Conservation (phyloP, 2,888 invertebrate species). For the Abrostola tripartita region DNA sequence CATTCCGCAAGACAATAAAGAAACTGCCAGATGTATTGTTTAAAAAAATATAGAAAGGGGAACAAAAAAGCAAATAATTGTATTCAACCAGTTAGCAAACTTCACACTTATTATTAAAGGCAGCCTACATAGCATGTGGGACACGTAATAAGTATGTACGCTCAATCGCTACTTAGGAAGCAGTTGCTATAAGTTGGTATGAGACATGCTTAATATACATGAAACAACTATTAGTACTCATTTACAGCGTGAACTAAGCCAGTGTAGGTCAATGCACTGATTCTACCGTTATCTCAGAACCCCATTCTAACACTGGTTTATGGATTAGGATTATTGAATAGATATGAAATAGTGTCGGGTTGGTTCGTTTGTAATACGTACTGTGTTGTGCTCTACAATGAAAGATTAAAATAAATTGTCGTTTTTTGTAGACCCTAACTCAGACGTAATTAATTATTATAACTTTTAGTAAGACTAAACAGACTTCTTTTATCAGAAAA, state of each 20-base stretch:
- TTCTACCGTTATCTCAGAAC: slow-evolving; percentile 74
- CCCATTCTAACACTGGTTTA: slow-evolving; percentile 60
- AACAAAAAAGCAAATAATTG: slow-evolving; percentile 23
- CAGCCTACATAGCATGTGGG: slow-evolving; percentile 39
- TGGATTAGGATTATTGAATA: slow-evolving; percentile 36
- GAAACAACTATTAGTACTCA: slow-evolving; percentile 75
- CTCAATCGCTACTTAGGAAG: slow-evolving; percentile 75
- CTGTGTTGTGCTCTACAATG: not conserved
- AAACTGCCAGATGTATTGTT: slow-evolving; percentile 14
- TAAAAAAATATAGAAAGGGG: slow-evolving; percentile 6
- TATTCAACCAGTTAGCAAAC: slow-evolving; percentile 43
- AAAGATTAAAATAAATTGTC: too few relatives aligned
- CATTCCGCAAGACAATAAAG: slow-evolving; percentile 9
- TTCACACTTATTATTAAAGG: slow-evolving; percentile 45
- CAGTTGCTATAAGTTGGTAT: slow-evolving; percentile 55
- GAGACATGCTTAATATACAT: slow-evolving; percentile 65
- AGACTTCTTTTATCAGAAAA: not conserved
- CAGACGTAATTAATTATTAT: not conserved
- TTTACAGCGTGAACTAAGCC: slow-evolving; percentile 70
- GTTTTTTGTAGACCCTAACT: not conserved
- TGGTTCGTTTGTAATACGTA: slow-evolving; percentile 14
- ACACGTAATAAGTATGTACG: slow-evolving; percentile 73
- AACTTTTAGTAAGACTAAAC: too few relatives aligned
- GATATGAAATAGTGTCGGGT: slow-evolving; percentile 32
- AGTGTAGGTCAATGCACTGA: slow-evolving; percentile 69